These are phyloP conservation scores for Hirtodrosophila alboralis DNA, from an alignment of 2,888 invertebrate species.

Conservation along the genomic window DNA sequence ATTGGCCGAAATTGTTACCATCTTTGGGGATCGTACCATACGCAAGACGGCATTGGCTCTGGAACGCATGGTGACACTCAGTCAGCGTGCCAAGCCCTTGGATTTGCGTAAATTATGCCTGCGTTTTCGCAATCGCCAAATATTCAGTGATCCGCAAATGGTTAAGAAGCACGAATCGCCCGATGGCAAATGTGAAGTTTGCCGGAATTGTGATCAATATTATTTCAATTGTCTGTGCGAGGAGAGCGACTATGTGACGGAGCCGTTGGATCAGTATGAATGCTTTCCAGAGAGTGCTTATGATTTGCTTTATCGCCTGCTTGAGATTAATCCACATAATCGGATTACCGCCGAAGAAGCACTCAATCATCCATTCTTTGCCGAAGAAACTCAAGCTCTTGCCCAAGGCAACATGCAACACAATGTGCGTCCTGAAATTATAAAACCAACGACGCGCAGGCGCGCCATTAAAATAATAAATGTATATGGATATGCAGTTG, in stretches of 20 bases:
- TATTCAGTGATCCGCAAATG: slow-evolving; percentile 78
- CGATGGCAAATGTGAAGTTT: slow-evolving; percentile 78
- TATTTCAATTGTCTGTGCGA: slow-evolving; percentile 83
- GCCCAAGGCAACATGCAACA: background rate
- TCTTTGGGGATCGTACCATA: slow-evolving; percentile 90
- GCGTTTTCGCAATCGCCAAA: slow-evolving; percentile 82
- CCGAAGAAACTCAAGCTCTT: slow-evolving; percentile 20
- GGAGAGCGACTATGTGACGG: slow-evolving; percentile 73
- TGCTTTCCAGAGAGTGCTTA: slow-evolving; percentile 89
- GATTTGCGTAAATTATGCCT: slow-evolving; percentile 85
- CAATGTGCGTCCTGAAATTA: slow-evolving; percentile 1
- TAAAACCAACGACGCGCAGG: slow-evolving; percentile 40
- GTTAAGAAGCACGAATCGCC: slow-evolving; percentile 70
- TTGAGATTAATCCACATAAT: slow-evolving; percentile 91
- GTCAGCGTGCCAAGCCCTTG: slow-evolving; percentile 85
- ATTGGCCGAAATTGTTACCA: slow-evolving; percentile 91
- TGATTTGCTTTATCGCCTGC: slow-evolving; percentile 88
- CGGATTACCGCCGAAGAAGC: slow-evolving; percentile 91
- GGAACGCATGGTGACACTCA: slow-evolving; percentile 86
- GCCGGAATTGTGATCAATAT: slow-evolving; percentile 84
- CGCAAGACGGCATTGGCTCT: slow-evolving; percentile 88
- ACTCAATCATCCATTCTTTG: slow-evolving; percentile 90
- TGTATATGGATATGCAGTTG: background rate
- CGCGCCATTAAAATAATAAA: slow-evolving; percentile 36
- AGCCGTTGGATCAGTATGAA: slow-evolving; percentile 80